Base-by-base conservation (phyloP, 2,888 invertebrate species). In the Morpho deidamia region DNA sequence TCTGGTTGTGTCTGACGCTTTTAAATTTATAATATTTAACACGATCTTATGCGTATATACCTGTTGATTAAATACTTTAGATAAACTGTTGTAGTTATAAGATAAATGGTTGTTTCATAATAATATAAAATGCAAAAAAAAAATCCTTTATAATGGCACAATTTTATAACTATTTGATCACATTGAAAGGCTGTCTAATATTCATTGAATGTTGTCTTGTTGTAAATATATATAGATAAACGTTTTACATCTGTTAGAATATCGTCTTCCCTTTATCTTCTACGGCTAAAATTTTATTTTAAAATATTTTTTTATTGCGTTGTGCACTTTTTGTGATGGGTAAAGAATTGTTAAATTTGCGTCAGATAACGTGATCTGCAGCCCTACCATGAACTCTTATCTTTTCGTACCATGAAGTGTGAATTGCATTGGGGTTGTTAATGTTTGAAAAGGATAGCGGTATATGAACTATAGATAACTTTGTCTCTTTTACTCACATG, bases 101-200 rank as follows among this genome's bases (percentile, higher is more conserved):
- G 55, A 55, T 59, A 63, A 59, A 67, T 67, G 72, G 67, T 72
- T 73, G 73, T 75, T 76, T 68, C 61, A 63, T 64, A 63, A 63
- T 63, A 55, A 44, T 55, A 62, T 51, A 65, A 55, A 61, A 64
- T 47, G 44, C n/a, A 59, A 68, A 63, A 61, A 66, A 65, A 64
- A 64, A 39, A 37, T 35, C 40, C 63, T 64, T 58, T 37, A 45
- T 62, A 61, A 58, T 61, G 72, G 78, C 81, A 81, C 82, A 75
- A 76, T 72, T 74, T 73, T 71, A 68, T 68, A 71, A 63, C 68
- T 48, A 48, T 40, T 48, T 32, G 74, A 71, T 69, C 72, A 72
- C 71, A 69, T 63, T 63, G 46, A 62, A 78, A 78, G 76, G 78
- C 76, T 80, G 76, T 78, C 72, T 66, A 60, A 64, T 57, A 58